A percentile compares a stretch with the other conserved stretches of the same genome.
These are phyloP conservation scores for Bibio marci DNA, from an alignment of 2,888 invertebrate genomes.

Conservation along the genomic window DNA sequence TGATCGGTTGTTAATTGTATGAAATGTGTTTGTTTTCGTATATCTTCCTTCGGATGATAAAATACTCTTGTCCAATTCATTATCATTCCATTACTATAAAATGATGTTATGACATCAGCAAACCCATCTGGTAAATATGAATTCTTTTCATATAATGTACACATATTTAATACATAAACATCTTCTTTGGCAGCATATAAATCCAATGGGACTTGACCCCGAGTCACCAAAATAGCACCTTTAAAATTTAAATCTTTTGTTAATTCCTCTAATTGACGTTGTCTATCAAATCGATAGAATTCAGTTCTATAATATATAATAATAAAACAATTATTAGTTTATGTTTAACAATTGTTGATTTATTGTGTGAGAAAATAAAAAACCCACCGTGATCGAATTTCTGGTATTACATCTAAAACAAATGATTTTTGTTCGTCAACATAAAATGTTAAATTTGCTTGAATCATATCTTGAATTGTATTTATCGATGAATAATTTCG, in stretches of 20 bases:
- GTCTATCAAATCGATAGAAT: too few species aligned
- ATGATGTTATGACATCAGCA: background rate
- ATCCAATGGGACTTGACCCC: background rate
- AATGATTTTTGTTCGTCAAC: background rate
- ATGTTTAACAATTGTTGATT: too few species aligned
- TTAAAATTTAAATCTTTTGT: background rate
- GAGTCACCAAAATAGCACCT: background rate
- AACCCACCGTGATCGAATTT: background rate
- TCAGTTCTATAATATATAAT: too few species aligned
- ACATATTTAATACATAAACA: background rate
- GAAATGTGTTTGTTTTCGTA: too few species aligned
- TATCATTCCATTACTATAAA: too few species aligned
- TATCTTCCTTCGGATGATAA: too few species aligned
- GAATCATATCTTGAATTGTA: background rate
- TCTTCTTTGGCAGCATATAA: background rate
- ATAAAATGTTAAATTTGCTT: background rate
- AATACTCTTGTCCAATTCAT: too few species aligned
- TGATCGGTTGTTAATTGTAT: too few species aligned
- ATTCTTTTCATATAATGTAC: background rate
- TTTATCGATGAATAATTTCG: too few species aligned
- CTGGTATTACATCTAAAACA: background rate
- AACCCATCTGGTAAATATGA: background rate
- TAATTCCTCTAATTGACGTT: background rate
- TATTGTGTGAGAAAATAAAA: too few species aligned
- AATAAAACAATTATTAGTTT: too few species aligned